Conservation (phyloP, 2,797 vertebrate genomes). For the Pithecia hirsuta region DNA sequence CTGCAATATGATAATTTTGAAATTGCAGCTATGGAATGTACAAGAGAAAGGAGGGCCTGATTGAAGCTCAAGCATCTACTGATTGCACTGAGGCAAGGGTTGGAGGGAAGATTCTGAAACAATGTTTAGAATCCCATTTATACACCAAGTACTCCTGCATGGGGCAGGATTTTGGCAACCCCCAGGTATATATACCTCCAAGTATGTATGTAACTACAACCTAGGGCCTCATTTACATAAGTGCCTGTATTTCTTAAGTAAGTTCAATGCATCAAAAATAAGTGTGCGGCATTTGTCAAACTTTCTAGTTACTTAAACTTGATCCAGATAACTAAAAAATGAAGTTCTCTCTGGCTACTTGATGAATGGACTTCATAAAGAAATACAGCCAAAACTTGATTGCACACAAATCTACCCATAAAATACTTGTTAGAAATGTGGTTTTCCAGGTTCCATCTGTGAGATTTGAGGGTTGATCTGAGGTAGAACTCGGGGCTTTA, state of each 20-base stretch:
- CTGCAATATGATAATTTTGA: background rate
- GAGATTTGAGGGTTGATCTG: background rate
- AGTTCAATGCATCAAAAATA: background rate
- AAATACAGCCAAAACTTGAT: background rate
- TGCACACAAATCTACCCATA: background rate
- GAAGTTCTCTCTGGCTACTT: background rate
- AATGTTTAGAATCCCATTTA: background rate
- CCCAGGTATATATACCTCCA: background rate
- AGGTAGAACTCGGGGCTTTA: background rate
- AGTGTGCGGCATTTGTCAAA: background rate
- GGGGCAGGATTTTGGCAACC: background rate
- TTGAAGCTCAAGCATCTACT: accelerated
- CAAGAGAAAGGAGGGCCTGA: background rate
- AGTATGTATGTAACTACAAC: background rate
- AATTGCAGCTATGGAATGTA: background rate
- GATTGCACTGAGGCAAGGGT: accelerated
- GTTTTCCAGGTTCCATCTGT: background rate
- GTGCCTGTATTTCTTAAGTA: background rate
- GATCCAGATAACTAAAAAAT: background rate
- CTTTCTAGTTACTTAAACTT: background rate
- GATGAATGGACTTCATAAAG: background rate
- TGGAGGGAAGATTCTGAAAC: background rate
- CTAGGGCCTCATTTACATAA: background rate
- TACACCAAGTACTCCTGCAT: background rate
- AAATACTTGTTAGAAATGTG: background rate